Percentiles rank a stretch among this genome's conserved stretches.
These are phyloP conservation scores for Muscicapa striata DNA, from an alignment of 2,797 vertebrate species.

Conservation along the genomic window DNA sequence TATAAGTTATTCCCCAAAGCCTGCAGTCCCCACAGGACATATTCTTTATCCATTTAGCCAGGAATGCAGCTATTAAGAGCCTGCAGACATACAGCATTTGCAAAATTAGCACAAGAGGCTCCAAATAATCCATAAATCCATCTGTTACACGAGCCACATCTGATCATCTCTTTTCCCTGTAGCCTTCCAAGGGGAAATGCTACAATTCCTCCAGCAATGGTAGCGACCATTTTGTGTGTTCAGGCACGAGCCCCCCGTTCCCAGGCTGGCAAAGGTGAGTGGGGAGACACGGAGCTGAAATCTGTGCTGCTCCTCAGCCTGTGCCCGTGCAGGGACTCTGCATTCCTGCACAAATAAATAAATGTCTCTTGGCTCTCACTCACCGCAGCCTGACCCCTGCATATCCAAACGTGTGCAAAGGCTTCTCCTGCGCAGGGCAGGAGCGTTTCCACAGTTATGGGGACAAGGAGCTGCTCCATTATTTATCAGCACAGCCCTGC, in stretches of 20 bases:
- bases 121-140: slow-evolving; percentile 44
- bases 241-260: rapidly evolving
- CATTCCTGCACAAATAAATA: not conserved
- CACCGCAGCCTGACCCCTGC: not conserved
- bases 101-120: slow-evolving; percentile 44
- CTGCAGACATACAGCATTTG: slow-evolving; percentile 24
- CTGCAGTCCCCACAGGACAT: not conserved
- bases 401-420: not conserved
- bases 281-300: rapidly evolving
- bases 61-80: slow-evolving; percentile 35
- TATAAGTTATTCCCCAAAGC: slow-evolving; percentile 19
- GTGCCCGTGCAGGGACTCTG: rapidly evolving
- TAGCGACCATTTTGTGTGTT: not conserved
- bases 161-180: not conserved
- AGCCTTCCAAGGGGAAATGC: not conserved
- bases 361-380: not conserved
- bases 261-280: not conserved
- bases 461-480: not conserved
- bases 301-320: not conserved
- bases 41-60: slow-evolving; percentile 14
- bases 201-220: not conserved
- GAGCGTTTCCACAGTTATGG: not conserved
- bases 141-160: not conserved
- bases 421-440: not conserved
- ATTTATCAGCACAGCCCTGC: not conserved